Base-by-base conservation (phyloP, 2,888 invertebrate genomes). In the Drosophila longiperda region DNA sequence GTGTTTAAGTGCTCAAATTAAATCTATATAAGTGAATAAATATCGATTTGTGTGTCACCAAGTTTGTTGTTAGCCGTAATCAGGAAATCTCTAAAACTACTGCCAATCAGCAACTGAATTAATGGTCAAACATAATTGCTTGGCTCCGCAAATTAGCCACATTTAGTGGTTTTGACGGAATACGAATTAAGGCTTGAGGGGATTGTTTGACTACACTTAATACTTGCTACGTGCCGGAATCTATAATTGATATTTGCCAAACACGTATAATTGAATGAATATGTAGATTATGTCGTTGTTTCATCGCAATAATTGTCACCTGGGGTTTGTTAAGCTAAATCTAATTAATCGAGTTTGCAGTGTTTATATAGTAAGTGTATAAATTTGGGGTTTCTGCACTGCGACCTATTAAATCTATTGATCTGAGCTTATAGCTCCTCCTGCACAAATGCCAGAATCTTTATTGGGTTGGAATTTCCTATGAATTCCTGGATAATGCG, bases 161-260 rank as follows among this genome's bases (percentile, higher is more conserved):
- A 68, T 65, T 79, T 68, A 23, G 57, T 63, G 65, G 68, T 20
- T 38, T 55, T 29, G 45, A 29, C 58, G 48, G 33, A 15, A n/a
- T 9, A 49, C 23, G 15, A 2, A 38, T 15, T 29, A 23, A 20
- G 40, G 33, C 20, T 8, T 45, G 7, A 61, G 42, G 45, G 42
- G 53, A 36, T 54, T 53, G 55, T 53, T 55, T 34, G 29, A 23
- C 64, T 64, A 64, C 64, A 72, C 53, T 73, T 81, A 78, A 86
- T 88, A 74, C 61, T 38, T 58, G 65, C 54, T 83, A 86, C 83
- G 83, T 88, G 89, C 65, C 62, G 45, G 75, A 73, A 54, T 69
- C 66, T 63, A 67, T 78, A 84, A 89, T 80, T 89, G 81, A 83
- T 68, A 78, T 50, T 61, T 49, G 26, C 5, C 20, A 20, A 52